Base-by-base conservation (phyloP, 2,888 invertebrate genomes). In the Drosophila lacicola region DNA sequence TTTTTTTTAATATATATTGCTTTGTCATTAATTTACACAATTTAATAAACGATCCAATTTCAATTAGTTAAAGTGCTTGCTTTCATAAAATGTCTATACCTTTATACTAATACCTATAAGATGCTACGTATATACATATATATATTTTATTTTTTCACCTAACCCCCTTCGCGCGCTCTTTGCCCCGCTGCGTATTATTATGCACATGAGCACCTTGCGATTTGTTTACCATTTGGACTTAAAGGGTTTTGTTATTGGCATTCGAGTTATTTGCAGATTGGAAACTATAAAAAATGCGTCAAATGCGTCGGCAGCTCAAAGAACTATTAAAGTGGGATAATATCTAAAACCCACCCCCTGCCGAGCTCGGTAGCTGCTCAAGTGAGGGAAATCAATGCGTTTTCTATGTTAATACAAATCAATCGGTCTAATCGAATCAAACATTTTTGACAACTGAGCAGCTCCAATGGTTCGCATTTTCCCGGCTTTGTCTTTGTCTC, bases 351-450 rank as follows among this genome's bases (percentile, higher is more conserved):
- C 37, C 29, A 2, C n/a, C 42, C 34, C 19, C 36, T 58, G 25
- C 10, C 13, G 6, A 13, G 10, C 4, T 3, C 11, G 37, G 3
- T 45, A 55, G 34, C 14, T 61, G 85, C 70, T 85, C 58, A 74
- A 74, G 60, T 77, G 71, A 72, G 67, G 65, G 70, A 70, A 82
- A 82, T 80, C 89, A 88, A 88, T 83, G 75, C 70, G 73, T 67
- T 78, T 86, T 67, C 68, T 86, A 84, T 84, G 83, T 68, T 84
- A 84, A 84, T 84, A 75, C 88, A 86, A 88, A 88, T 83, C 83
- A 88, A 85, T 82, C 77, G 82, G 88, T 86, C 78, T 84, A 84
- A 84, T 84, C 89, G 83, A 84, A 88, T 88, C 89, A 88, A 88
- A 74, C 75, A 66, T 70, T 74, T 85, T 88, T 86, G 80, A 77